Percentiles rank a stretch among this genome's conserved stretches.
These are phyloP conservation scores for Microctonus brassicae DNA, from an alignment of 2,888 invertebrate genomes.

Conservation along the genomic window DNA sequence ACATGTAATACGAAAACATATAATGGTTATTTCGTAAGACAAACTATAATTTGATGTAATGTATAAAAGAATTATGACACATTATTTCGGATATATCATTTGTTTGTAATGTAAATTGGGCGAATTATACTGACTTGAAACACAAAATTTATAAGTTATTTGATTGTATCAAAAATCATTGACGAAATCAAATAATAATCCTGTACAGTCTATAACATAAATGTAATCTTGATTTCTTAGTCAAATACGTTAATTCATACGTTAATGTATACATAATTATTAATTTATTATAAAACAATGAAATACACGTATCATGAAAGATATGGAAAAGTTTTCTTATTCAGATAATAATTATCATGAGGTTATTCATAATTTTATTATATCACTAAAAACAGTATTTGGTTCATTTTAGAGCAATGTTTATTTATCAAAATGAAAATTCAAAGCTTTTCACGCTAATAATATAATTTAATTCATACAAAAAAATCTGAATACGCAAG, in stretches of 20 bases:
- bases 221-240: neutral
- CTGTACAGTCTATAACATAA: neutral
- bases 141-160: neutral
- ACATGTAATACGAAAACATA: neutral
- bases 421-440: too few relatives aligned
- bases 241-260: neutral
- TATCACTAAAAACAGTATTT: too few relatives aligned
- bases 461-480: too few relatives aligned
- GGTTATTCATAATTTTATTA: too few relatives aligned
- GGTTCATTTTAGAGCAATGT: too few relatives aligned
- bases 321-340: neutral
- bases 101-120: neutral
- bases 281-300: neutral
- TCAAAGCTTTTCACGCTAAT: too few relatives aligned
- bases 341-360: neutral
- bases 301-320: neutral
- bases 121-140: neutral
- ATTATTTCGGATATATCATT: too few relatives aligned
- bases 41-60: too few relatives aligned
- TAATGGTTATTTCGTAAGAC: too few relatives aligned
- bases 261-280: neutral
- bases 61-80: too few relatives aligned
- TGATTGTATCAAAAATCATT: neutral
- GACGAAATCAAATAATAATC: neutral
- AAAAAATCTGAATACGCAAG: too few relatives aligned